phyloP scores from a whole-genome alignment of 2,113 vertebrate species.

The Dromas ardeola region DNA sequence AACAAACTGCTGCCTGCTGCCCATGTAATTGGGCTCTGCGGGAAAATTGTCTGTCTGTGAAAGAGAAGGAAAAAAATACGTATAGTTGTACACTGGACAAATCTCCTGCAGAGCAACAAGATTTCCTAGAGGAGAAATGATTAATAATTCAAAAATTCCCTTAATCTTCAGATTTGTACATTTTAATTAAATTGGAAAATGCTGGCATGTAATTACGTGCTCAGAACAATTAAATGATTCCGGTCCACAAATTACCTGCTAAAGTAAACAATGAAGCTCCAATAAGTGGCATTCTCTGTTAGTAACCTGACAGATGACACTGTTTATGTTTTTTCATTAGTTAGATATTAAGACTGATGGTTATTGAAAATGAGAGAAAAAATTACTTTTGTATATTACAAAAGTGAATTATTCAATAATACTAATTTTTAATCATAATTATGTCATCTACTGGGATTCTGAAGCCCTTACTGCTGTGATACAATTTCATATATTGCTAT shows the following conservation, averaged over 20 bases:
- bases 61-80: conserved; percentile 90
- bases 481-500: not conserved
- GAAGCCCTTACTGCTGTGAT: not conserved
- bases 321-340: conserved; percentile 71
- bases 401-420: conserved; percentile 71
- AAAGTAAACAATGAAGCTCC: conserved; percentile 81
- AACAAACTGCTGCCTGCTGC: conserved; percentile 99
- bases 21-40: conserved; percentile 99
- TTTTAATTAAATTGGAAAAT: conserved; percentile 88
- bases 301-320: conserved; percentile 68
- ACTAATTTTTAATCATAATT: conserved; percentile 68
- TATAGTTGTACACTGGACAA: conserved; percentile 84
- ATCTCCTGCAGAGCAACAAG: conserved; percentile 87
- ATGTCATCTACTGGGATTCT: conserved; percentile 62
- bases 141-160: conserved; percentile 88
- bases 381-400: conserved; percentile 65
- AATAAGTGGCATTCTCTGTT: conserved; percentile 70
- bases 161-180: conserved; percentile 85
- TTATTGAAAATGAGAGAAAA: conserved; percentile 69
- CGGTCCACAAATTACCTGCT: conserved; percentile 83
- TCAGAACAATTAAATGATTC: conserved; percentile 82
- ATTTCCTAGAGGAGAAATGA: conserved; percentile 88
- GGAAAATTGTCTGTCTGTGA: conserved; percentile 99
- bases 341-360: conserved; percentile 72
- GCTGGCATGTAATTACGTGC: conserved; percentile 83